Evolutionary conservation across 2,888 invertebrate species (phyloP).

Genomic region (Trachelus troglodyta): DNA sequence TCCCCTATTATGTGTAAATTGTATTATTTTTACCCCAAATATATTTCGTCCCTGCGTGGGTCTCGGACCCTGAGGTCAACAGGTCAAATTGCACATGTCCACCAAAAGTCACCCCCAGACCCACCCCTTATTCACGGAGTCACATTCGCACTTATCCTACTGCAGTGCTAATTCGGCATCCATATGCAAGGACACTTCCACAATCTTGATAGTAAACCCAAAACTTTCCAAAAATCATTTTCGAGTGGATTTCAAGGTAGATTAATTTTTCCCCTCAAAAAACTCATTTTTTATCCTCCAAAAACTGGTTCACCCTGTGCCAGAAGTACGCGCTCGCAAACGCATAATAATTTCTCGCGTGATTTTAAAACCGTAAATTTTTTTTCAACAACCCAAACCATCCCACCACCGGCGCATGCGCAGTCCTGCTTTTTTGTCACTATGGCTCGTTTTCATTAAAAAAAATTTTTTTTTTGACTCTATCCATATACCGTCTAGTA

Average conservation of each 20-base stretch:
- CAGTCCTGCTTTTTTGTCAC: constrained; percentile 4
- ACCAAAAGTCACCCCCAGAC: constrained; percentile 55
- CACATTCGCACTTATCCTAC: constrained; percentile 29
- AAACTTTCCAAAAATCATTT: not conserved
- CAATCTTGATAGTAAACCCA: not conserved
- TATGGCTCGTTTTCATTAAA: constrained; percentile 7
- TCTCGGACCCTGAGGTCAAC: constrained; percentile 53
- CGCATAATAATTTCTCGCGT: constrained; percentile 65
- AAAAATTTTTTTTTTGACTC: constrained; percentile 6
- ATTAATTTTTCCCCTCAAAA: not conserved
- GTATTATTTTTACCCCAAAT: constrained; percentile 67
- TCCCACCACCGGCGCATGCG: not conserved
- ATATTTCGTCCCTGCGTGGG: constrained; percentile 52
- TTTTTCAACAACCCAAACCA: constrained; percentile 49
- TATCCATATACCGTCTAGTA: constrained; percentile 2
- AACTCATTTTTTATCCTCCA: not conserved
- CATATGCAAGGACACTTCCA: not conserved
- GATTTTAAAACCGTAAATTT: constrained; percentile 67
- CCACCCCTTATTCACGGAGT: constrained; percentile 15
- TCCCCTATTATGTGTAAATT: constrained; percentile 65
- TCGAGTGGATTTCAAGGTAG: not conserved
- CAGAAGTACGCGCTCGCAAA: constrained; percentile 16
- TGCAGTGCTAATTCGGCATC: constrained; percentile 5
- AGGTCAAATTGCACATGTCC: constrained; percentile 66
- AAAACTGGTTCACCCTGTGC: not conserved